A percentile compares a stretch with the other conserved stretches of the same genome.
phyloP scores from a whole-genome alignment of 2,888 invertebrate genomes.

The Cataglyphis cursor region DNA sequence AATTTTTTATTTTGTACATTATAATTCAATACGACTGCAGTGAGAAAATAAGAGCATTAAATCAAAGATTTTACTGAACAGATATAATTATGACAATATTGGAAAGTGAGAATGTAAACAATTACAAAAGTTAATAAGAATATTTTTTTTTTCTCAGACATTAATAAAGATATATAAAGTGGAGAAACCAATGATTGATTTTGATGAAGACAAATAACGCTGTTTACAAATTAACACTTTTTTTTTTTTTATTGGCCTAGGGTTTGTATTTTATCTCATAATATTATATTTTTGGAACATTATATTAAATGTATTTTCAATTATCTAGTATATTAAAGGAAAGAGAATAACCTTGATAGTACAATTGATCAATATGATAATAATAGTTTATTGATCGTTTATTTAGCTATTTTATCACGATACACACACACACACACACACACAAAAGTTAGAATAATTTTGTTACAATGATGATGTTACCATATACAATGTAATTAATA shows the following conservation, averaged over 20 bases:
- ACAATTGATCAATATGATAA: background rate
- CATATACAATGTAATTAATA: too few species aligned
- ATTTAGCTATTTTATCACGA: background rate
- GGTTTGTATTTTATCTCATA: background rate
- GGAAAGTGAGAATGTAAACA: background rate
- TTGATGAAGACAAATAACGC: constrained; percentile 50
- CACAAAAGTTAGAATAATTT: background rate
- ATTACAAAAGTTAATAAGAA: background rate
- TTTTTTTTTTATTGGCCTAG: background rate
- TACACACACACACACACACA: too few species aligned
- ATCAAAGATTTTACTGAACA: background rate
- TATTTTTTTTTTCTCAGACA: constrained; percentile 74
- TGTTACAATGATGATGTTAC: too few species aligned
- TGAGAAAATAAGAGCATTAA: background rate
- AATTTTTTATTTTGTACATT: too few species aligned
- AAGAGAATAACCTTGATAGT: background rate
- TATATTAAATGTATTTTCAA: background rate
- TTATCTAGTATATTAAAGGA: background rate
- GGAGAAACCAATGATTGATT: constrained; percentile 80
- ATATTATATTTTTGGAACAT: background rate
- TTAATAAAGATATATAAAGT: constrained; percentile 75
- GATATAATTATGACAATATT: constrained; percentile 40
- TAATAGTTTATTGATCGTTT: too few species aligned
- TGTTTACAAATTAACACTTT: background rate
- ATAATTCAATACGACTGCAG: too few species aligned